Evolutionary conservation across 2,888 invertebrate species (phyloP).

Genomic region (Habrosyne pyritoides): DNA sequence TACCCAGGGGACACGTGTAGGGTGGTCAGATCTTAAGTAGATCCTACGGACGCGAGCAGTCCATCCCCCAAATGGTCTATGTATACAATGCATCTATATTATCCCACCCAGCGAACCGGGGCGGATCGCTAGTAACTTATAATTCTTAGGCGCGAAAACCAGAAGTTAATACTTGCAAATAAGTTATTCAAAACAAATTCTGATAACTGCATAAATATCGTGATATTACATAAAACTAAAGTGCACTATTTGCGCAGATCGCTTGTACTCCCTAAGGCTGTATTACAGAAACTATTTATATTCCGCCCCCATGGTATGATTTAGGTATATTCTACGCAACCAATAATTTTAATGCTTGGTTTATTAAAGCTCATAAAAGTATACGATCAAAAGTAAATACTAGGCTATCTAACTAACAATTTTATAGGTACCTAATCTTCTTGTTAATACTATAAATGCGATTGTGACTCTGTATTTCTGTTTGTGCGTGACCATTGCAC

Average conservation of each 20-base stretch:
- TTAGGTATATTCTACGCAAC: background rate
- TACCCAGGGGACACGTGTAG: too few relatives aligned
- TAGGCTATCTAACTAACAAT: background rate
- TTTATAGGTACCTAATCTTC: background rate
- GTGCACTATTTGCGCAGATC: background rate
- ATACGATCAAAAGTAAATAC: background rate
- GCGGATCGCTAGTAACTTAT: too few relatives aligned
- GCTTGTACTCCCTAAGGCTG: slow-evolving; percentile 22
- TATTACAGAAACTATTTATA: slow-evolving; percentile 24
- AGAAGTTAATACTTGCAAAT: background rate
- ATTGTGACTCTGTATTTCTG: too few relatives aligned
- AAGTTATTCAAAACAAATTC: background rate
- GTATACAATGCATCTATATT: too few relatives aligned
- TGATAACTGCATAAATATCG: background rate
- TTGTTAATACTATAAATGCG: too few relatives aligned
- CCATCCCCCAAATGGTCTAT: too few relatives aligned
- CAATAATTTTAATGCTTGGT: background rate
- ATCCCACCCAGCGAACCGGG: too few relatives aligned
- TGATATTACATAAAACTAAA: background rate
- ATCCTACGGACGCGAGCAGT: too few relatives aligned
- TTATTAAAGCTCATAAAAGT: background rate
- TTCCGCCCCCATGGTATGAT: slow-evolving; percentile 11
- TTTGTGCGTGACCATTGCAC: too few relatives aligned
- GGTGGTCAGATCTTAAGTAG: too few relatives aligned
- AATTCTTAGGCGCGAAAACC: background rate